phyloP scores from a whole-genome alignment of 2,113 vertebrate genomes.

The Piaya cayana region DNA sequence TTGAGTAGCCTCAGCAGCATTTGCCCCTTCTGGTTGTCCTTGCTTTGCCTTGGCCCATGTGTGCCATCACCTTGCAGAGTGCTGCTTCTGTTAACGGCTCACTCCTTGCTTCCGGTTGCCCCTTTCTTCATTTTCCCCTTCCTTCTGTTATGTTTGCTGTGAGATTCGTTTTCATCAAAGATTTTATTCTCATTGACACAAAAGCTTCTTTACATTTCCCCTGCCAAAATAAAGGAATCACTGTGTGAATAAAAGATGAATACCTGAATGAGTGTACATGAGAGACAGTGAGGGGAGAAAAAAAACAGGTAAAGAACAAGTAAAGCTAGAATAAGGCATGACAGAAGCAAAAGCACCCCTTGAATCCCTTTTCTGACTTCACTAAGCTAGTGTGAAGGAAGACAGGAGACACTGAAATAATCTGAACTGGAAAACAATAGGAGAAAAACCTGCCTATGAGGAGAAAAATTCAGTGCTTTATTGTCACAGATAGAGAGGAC shows the following conservation, averaged over 20 bases:
- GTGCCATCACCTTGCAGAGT: fast-evolving
- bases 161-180: background rate
- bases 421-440: background rate
- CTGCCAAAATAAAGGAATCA: background rate
- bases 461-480: background rate
- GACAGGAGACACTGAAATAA: background rate
- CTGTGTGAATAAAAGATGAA: background rate
- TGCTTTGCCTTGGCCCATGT: background rate
- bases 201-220: background rate
- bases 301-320: background rate
- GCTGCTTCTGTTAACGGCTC: background rate
- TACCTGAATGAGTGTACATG: background rate
- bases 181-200: background rate
- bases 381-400: background rate
- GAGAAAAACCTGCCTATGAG: background rate
- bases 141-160: background rate
- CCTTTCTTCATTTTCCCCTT: background rate
- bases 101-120: background rate
- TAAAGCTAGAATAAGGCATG: background rate
- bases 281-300: background rate
- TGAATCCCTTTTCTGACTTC: background rate
- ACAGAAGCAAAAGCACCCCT: background rate
- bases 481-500: background rate
- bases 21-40: background rate
- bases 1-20: fast-evolving